Evolutionary conservation across 2,113 vertebrate species (phyloP).

Genomic region (Oenanthe oenanthe): DNA sequence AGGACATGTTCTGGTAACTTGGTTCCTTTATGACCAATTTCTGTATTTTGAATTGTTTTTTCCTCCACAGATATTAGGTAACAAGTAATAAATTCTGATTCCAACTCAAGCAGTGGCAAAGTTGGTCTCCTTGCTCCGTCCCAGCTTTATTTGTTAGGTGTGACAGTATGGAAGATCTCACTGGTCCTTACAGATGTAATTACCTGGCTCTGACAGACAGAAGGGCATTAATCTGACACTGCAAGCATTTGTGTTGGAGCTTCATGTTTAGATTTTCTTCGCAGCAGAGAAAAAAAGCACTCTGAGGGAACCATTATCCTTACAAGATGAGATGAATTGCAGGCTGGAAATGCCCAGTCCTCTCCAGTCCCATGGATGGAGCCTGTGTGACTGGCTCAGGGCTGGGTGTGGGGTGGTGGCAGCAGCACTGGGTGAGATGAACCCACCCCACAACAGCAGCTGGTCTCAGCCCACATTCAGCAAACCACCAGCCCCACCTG

Average conservation of each 20-base stretch:
- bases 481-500: neutral
- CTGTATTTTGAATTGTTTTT: neutral
- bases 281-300: neutral
- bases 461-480: neutral
- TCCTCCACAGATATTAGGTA: neutral
- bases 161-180: neutral
- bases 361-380: neutral
- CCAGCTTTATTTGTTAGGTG: neutral
- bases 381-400: accelerated
- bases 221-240: neutral
- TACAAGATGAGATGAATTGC: neutral
- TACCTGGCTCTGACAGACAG: neutral
- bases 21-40: neutral
- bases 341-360: neutral
- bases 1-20: neutral
- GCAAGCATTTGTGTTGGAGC: neutral
- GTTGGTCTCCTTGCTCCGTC: neutral
- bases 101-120: neutral
- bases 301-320: neutral
- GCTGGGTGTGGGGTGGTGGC: neutral
- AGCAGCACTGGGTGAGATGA: neutral
- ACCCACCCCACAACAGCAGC: accelerated
- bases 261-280: neutral
- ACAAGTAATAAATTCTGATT: neutral
- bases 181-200: neutral